phyloP scores from a whole-genome alignment of 2,113 vertebrate genomes.

The Gnathonemus echidnorhynchus region DNA sequence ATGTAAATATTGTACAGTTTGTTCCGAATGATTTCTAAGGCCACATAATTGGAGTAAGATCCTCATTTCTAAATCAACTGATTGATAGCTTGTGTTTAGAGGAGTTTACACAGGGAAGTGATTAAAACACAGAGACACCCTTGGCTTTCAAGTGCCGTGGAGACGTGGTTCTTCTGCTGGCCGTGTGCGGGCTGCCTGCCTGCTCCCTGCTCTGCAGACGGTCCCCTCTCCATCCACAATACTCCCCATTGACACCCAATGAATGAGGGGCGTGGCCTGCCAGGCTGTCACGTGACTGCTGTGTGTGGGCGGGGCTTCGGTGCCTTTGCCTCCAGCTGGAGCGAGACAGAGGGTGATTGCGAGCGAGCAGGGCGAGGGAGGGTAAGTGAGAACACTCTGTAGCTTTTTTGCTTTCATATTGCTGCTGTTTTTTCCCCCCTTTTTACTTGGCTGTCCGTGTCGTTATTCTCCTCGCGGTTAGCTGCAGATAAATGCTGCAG shows the following conservation, averaged over 20 bases:
- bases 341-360: constrained; percentile 48
- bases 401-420: constrained; percentile 29
- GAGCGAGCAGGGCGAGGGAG: constrained; percentile 40
- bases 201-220: not conserved
- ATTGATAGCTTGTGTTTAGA: not conserved
- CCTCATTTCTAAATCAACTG: not conserved
- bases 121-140: not conserved
- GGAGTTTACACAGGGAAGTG: not conserved
- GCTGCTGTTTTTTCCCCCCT: not conserved
- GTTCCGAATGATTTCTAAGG: not conserved
- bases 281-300: constrained; percentile 55
- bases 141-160: not conserved
- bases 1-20: not conserved
- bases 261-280: constrained; percentile 58
- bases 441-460: constrained; percentile 20
- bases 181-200: not conserved
- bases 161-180: not conserved
- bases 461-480: not conserved
- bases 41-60: not conserved
- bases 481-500: not conserved
- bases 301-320: constrained; percentile 49
- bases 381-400: constrained; percentile 46
- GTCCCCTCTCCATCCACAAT: constrained; percentile 30
- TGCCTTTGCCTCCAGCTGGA: constrained; percentile 54
- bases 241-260: constrained; percentile 48